These are phyloP conservation scores for Pollenia amentaria DNA, from an alignment of 2,888 invertebrate species.

Conservation along the genomic window DNA sequence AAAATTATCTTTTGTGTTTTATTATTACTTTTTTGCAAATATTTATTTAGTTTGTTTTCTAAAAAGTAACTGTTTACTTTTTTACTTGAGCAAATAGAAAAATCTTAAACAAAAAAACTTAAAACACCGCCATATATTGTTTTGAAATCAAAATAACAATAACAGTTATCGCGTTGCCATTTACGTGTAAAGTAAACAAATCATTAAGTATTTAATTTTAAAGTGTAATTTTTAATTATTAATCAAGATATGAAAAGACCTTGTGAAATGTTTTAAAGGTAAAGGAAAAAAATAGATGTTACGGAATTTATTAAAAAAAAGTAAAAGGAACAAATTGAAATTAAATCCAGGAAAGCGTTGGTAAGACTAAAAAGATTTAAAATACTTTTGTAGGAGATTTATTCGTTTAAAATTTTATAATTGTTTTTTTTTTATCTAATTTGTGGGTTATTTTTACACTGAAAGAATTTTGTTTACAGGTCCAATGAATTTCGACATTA, in stretches of 20 bases:
- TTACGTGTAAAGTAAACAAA: constrained; percentile 16
- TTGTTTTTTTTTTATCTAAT: too few relatives aligned
- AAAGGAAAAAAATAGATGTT: not conserved
- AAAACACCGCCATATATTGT: not conserved
- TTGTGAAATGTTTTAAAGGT: not conserved
- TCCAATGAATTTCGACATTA: too few relatives aligned
- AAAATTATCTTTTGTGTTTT: constrained; percentile 38
- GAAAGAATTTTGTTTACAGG: too few relatives aligned
- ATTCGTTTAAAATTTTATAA: too few relatives aligned
- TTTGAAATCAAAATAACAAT: constrained; percentile 3
- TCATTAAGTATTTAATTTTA: not conserved
- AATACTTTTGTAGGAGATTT: too few relatives aligned
- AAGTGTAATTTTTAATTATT: constrained; percentile 2
- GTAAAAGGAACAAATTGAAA: too few relatives aligned
- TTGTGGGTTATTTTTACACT: too few relatives aligned
- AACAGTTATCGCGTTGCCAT: constrained; percentile 16
- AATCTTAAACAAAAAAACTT: not conserved
- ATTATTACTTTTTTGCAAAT: constrained; percentile 39
- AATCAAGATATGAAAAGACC: constrained; percentile 20
- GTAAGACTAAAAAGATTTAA: too few relatives aligned
- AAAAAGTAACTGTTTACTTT: constrained; percentile 3
- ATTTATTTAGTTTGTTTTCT: constrained; percentile 35
- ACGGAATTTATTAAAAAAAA: not conserved
- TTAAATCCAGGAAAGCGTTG: too few relatives aligned
- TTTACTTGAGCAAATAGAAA: constrained; percentile 26